phyloP scores from a whole-genome alignment of 2,888 invertebrate species.

The Maniola hyperantus region DNA sequence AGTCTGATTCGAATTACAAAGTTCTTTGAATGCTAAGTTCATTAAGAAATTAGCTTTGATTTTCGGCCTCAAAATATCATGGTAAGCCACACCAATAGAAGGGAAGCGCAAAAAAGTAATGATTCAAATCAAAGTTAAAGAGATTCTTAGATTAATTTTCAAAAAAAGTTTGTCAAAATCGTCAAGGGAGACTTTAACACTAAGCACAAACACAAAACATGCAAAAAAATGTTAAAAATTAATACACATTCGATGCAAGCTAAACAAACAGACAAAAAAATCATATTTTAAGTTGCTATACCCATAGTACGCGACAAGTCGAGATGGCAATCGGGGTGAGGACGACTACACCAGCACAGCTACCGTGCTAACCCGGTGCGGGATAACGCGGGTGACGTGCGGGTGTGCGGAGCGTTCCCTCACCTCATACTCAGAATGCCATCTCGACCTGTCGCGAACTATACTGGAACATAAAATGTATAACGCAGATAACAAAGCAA shows the following conservation, averaged over 20 bases:
- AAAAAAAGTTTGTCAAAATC: slow-evolving; percentile 5
- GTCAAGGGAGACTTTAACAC: slow-evolving; percentile 25
- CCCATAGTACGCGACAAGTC: too few species aligned
- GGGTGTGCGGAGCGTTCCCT: too few species aligned
- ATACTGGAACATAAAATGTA: slow-evolving; percentile 8
- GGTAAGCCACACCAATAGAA: not conserved
- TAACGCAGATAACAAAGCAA: not conserved
- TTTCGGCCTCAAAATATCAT: not conserved
- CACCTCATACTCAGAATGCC: too few species aligned
- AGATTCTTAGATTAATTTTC: not conserved
- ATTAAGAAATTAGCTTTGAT: too few species aligned
- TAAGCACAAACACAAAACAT: slow-evolving; percentile 31
- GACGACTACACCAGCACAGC: too few species aligned
- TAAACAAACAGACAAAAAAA: not conserved
- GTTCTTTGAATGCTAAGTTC: too few species aligned
- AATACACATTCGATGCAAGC: slow-evolving; percentile 16
- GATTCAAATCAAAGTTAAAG: not conserved
- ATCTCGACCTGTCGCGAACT: too few species aligned
- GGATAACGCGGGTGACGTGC: too few species aligned
- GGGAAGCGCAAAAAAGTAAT: not conserved
- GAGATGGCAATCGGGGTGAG: too few species aligned
- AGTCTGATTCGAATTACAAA: too few species aligned
- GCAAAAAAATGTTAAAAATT: slow-evolving; percentile 21
- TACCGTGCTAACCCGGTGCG: too few species aligned
- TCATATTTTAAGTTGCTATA: not conserved